These are phyloP conservation scores for Eupeodes luniger DNA, from an alignment of 2,888 invertebrate genomes.

Conservation along the genomic window DNA sequence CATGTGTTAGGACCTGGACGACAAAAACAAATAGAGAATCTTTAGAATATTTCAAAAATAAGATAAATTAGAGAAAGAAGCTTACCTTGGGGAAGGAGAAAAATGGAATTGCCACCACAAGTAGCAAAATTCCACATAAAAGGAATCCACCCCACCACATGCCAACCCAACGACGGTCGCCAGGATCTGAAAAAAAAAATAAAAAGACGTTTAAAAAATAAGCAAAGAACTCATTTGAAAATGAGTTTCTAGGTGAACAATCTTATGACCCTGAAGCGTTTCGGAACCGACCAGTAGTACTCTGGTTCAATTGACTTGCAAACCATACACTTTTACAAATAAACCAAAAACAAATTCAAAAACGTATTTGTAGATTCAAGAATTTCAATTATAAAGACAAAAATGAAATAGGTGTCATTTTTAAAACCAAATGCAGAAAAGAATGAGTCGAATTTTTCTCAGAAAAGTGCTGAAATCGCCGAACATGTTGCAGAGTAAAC, in stretches of 20 bases:
- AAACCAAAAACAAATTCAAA: no score
- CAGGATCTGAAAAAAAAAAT: constrained; percentile 86
- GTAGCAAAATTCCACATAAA: constrained; percentile 93
- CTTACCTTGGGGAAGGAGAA: constrained; percentile 94
- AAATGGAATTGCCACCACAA: constrained; percentile 95
- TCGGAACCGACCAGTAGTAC: no score
- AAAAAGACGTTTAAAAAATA: background rate
- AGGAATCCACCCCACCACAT: constrained; percentile 98
- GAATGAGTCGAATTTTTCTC: no score
- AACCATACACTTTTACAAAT: no score
- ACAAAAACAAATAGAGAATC: background rate
- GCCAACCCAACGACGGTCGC: constrained; percentile 94
- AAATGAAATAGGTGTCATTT: no score
- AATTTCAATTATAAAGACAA: no score
- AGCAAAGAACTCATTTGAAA: background rate
- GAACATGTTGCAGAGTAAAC: no score
- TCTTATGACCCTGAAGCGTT: no score
- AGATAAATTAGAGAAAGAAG: background rate
- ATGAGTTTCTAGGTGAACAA: background rate
- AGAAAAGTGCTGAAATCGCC: no score
- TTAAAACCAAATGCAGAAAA: no score
- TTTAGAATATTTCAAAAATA: background rate
- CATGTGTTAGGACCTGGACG: constrained; percentile 86
- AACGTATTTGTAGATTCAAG: no score
- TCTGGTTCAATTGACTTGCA: no score